phyloP scores from a whole-genome alignment of 2,888 invertebrate species.

The Drosophila mimica region DNA sequence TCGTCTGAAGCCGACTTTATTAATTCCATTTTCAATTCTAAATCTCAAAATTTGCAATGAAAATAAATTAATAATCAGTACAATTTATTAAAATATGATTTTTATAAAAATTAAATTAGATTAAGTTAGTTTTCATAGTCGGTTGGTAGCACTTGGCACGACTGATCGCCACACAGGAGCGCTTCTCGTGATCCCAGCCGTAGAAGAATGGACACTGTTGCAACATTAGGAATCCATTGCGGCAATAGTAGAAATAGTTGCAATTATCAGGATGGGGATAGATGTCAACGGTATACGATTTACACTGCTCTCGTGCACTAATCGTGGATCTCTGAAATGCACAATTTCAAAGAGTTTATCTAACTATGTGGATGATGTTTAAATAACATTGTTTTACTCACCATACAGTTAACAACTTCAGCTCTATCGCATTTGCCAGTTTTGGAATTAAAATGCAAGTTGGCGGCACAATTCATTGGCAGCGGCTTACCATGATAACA shows the following conservation, averaged over 20 bases:
- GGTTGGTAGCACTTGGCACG: conserved; percentile 68
- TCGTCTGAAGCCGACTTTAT: background rate
- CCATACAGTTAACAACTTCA: conserved; percentile 75
- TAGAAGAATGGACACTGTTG: conserved; percentile 83
- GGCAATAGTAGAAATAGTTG: conserved; percentile 82
- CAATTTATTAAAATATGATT: background rate
- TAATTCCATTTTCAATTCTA: background rate
- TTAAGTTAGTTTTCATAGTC: background rate
- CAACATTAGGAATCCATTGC: conserved; percentile 78
- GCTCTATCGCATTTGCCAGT: conserved; percentile 81
- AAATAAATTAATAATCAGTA: background rate
- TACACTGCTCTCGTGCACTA: conserved; percentile 73
- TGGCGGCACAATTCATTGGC: conserved; percentile 76
- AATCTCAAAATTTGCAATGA: background rate
- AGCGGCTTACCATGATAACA: conserved; percentile 75
- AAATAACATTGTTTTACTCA: conserved; percentile 39
- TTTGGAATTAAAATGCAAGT: conserved; percentile 75
- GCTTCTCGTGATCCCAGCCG: conserved; percentile 80
- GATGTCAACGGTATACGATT: conserved; percentile 66
- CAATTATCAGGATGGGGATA: conserved; percentile 82
- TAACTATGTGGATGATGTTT: too few species aligned
- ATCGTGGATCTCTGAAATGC: conserved; percentile 50
- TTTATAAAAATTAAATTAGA: conserved; percentile 20
- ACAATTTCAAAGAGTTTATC: background rate
- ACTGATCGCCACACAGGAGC: conserved; percentile 67